phyloP scores from a whole-genome alignment of 2,113 vertebrate genomes.

The Gymnarchus niloticus region DNA sequence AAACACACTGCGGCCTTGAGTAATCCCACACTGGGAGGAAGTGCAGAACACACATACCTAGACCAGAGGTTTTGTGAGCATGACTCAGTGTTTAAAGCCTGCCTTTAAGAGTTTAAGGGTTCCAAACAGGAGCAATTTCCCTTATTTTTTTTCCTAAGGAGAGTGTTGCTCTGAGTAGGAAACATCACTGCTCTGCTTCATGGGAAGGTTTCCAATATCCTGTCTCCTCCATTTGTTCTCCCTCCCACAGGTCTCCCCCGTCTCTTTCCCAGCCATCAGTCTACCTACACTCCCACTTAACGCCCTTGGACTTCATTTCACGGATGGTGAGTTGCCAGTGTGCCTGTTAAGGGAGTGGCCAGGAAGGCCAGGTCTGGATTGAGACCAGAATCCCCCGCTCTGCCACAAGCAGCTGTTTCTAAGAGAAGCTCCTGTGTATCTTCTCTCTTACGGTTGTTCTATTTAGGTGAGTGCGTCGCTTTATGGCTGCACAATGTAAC shows the following conservation, averaged over 20 bases:
- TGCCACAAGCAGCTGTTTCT: neutral
- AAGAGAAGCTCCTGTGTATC: neutral
- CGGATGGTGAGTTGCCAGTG: slow-evolving; percentile 51
- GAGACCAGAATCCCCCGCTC: neutral
- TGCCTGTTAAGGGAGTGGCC: slow-evolving; percentile 25
- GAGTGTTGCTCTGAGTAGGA: neutral
- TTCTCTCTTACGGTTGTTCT: neutral
- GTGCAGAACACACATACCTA: no score
- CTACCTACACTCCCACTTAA: slow-evolving; percentile 42
- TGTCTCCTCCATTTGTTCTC: slow-evolving; percentile 30
- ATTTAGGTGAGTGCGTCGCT: neutral
- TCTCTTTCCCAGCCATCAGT: slow-evolving; percentile 51
- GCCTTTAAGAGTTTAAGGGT: neutral
- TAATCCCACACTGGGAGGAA: neutral
- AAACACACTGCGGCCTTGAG: neutral
- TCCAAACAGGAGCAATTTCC: neutral
- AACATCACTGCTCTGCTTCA: neutral
- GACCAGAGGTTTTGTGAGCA: neutral
- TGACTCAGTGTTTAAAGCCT: neutral
- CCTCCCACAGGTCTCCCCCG: slow-evolving; percentile 39
- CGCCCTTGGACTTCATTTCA: slow-evolving; percentile 56
- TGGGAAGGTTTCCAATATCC: neutral
- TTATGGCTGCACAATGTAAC: neutral
- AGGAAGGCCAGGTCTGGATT: neutral
- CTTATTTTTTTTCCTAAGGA: neutral